These are phyloP conservation scores for Hemicrepidius hirtus DNA, from an alignment of 2,888 invertebrate species.

Conservation along the genomic window DNA sequence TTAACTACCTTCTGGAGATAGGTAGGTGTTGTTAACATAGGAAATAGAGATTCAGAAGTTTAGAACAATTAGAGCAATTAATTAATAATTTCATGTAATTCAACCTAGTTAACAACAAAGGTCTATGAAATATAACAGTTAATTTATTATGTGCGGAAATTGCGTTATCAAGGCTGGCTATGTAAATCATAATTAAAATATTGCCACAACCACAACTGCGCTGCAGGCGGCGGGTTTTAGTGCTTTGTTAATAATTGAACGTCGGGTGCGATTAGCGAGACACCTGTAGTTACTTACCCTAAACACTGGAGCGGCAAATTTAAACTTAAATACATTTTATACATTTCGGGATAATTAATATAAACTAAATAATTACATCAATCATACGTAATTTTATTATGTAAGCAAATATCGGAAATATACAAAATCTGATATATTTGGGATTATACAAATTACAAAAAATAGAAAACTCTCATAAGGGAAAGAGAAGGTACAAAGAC, in stretches of 20 bases:
- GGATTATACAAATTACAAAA: too few species aligned
- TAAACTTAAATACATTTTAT: neutral
- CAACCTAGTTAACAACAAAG: slow-evolving; percentile 53
- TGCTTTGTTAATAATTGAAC: slow-evolving; percentile 71
- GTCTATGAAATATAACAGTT: slow-evolving; percentile 61
- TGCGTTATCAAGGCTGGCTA: slow-evolving; percentile 65
- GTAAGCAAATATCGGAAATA: too few species aligned
- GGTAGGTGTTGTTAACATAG: slow-evolving; percentile 28
- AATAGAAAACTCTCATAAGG: neutral
- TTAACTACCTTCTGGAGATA: slow-evolving; percentile 15
- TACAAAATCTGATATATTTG: too few species aligned
- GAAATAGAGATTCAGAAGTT: slow-evolving; percentile 37
- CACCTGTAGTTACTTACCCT: slow-evolving; percentile 62
- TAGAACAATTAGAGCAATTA: slow-evolving; percentile 61
- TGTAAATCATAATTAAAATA: slow-evolving; percentile 71
- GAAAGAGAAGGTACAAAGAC: too few species aligned
- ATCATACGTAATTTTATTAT: neutral
- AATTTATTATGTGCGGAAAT: slow-evolving; percentile 69
- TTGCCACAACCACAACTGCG: slow-evolving; percentile 66
- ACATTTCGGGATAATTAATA: neutral
- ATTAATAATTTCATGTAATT: slow-evolving; percentile 63
- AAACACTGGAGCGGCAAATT: slow-evolving; percentile 63
- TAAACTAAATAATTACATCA: neutral
- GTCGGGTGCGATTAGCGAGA: slow-evolving; percentile 69
- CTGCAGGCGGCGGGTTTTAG: slow-evolving; percentile 65